Conservation (phyloP, 1,140 invertebrate genomes). For the Diprion similis region DNA sequence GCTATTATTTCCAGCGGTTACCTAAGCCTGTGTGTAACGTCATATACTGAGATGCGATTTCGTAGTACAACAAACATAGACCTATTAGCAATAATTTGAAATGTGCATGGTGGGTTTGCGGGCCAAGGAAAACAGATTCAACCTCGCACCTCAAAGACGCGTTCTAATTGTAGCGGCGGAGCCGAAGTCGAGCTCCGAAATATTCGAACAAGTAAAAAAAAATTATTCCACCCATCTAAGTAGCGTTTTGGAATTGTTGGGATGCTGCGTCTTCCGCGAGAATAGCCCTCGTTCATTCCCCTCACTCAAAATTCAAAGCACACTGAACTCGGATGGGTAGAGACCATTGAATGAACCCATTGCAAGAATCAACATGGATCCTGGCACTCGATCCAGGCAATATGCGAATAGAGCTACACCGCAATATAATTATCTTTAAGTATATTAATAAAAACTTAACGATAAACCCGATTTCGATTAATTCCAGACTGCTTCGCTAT, state of each 20-base stretch:
- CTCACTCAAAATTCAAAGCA: neutral
- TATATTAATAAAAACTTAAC: neutral
- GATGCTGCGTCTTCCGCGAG: neutral
- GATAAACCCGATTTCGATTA: neutral
- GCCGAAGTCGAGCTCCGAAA: too few relatives aligned
- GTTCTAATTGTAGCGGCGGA: too few relatives aligned
- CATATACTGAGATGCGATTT: too few relatives aligned
- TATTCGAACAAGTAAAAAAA: neutral
- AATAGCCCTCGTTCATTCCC: conserved; percentile 3
- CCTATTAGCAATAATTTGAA: neutral
- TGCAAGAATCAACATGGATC: neutral
- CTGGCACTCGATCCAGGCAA: too few relatives aligned
- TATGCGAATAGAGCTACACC: too few relatives aligned
- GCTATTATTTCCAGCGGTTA: too few relatives aligned
- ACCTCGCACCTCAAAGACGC: too few relatives aligned
- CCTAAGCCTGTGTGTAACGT: too few relatives aligned
- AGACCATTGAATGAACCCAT: neutral
- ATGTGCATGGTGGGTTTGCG: neutral
- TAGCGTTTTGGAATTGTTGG: neutral
- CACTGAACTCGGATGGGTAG: neutral
- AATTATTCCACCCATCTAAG: neutral
- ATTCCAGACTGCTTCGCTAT: neutral
- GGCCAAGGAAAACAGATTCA: neutral
- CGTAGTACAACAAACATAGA: neutral
- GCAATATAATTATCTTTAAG: too few relatives aligned